phyloP scores from a whole-genome alignment of 2,113 vertebrate species.

The Heterotilapia buettikoferi region DNA sequence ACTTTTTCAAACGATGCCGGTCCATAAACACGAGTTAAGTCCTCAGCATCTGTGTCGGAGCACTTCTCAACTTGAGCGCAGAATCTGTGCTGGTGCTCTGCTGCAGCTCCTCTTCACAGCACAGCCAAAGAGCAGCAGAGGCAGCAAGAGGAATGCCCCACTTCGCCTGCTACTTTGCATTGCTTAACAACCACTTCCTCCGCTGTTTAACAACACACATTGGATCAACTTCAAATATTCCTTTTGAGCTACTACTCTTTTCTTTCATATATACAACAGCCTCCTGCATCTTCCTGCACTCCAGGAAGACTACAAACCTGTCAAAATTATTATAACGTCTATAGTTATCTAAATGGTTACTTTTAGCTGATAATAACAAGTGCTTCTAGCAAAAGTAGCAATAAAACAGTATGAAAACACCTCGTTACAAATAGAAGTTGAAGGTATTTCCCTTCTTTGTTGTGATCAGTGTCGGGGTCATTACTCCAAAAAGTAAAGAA shows the following conservation, averaged over 20 bases:
- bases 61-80: conserved; percentile 9
- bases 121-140: conserved; percentile 23
- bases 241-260: background rate
- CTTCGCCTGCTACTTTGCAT: background rate
- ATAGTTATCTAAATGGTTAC: background rate
- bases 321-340: background rate
- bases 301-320: background rate
- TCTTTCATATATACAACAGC: background rate
- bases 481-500: background rate
- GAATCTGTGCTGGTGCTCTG: background rate
- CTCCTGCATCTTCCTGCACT: background rate
- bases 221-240: background rate
- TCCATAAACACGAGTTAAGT: conserved; percentile 10
- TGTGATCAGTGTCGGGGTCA: background rate
- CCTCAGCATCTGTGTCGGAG: background rate
- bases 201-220: background rate
- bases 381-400: background rate
- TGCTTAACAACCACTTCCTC: background rate
- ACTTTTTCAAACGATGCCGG: background rate
- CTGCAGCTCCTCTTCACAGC: background rate
- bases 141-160: background rate
- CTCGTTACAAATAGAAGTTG: background rate
- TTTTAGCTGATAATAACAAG: background rate
- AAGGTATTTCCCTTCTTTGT: background rate
- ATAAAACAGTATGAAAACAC: background rate